Conservation (phyloP, 2,888 invertebrate species). For the Stratiomys singularior region DNA sequence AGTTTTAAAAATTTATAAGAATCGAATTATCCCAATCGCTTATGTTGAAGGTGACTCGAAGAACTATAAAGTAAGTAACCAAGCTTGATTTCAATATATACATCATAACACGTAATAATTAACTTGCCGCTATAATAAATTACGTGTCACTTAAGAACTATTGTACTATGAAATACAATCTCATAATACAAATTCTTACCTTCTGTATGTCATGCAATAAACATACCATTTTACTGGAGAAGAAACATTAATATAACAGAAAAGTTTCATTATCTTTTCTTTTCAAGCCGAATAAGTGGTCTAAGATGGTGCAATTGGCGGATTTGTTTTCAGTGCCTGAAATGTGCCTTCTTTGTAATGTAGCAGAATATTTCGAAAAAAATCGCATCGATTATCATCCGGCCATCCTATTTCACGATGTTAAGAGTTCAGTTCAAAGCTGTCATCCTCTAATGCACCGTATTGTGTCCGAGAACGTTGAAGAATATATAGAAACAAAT, state of each 20-base stretch:
- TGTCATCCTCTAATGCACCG: constrained; percentile 92
- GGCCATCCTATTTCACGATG: constrained; percentile 93
- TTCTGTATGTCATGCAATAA: too few relatives aligned
- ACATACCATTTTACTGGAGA: too few relatives aligned
- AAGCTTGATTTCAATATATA: too few relatives aligned
- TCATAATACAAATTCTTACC: too few relatives aligned
- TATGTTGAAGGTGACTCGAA: constrained; percentile 85
- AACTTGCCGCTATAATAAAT: too few relatives aligned
- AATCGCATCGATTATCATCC: constrained; percentile 94
- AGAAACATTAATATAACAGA: too few relatives aligned
- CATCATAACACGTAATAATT: too few relatives aligned
- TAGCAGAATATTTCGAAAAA: constrained; percentile 90
- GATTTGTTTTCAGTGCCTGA: constrained; percentile 97
- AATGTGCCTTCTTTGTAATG: constrained; percentile 92
- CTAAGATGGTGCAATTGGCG: constrained; percentile 92
- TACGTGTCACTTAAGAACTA: too few relatives aligned
- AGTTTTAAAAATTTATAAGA: constrained; percentile 85
- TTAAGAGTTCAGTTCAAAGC: constrained; percentile 88
- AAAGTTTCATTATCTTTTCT: background rate
- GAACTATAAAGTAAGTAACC: constrained; percentile 71
- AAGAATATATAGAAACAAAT: constrained; percentile 83
- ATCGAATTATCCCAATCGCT: constrained; percentile 85
- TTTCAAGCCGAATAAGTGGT: constrained; percentile 56
- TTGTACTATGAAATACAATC: too few relatives aligned
- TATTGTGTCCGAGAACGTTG: constrained; percentile 83